Conservation (phyloP, 2,113 vertebrate species). For the Rhizomys pruinosus region DNA sequence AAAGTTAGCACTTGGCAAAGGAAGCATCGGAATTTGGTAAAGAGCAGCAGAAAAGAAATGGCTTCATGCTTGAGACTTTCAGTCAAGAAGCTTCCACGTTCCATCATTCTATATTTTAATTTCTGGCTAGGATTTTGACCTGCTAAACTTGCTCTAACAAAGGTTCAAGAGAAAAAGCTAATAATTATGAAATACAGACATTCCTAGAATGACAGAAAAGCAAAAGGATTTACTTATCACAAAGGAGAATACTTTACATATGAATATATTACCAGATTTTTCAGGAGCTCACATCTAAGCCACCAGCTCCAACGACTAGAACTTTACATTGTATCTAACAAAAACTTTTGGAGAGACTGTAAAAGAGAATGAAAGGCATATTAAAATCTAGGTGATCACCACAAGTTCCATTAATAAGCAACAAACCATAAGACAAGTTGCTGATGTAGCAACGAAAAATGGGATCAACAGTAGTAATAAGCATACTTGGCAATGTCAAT, state of each 20-base stretch:
- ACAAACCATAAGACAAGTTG: constrained; percentile 51
- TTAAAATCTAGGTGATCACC: constrained; percentile 69
- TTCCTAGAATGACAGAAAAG: constrained; percentile 30
- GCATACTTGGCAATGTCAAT: not conserved
- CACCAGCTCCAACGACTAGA: constrained; percentile 96
- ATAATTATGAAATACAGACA: constrained; percentile 12
- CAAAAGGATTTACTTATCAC: constrained; percentile 43
- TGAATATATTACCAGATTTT: constrained; percentile 93
- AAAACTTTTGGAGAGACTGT: constrained; percentile 94
- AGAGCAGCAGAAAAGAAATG: constrained; percentile 49
- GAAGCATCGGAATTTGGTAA: constrained; percentile 7
- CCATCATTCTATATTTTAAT: not conserved
- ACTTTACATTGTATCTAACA: constrained; percentile 96
- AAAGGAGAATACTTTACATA: constrained; percentile 54
- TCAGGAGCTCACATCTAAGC: constrained; percentile 97
- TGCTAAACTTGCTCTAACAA: constrained; percentile 62
- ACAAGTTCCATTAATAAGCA: constrained; percentile 45
- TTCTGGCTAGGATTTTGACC: constrained; percentile 26
- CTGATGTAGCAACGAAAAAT: constrained; percentile 47
- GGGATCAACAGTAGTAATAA: not conserved
- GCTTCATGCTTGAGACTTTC: constrained; percentile 34
- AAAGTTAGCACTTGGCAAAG: not conserved
- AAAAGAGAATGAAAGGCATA: constrained; percentile 77
- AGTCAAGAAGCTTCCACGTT: constrained; percentile 1
- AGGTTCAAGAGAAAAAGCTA: constrained; percentile 36